Conservation (phyloP, 2,888 invertebrate genomes). For the Sialis lutaria region DNA sequence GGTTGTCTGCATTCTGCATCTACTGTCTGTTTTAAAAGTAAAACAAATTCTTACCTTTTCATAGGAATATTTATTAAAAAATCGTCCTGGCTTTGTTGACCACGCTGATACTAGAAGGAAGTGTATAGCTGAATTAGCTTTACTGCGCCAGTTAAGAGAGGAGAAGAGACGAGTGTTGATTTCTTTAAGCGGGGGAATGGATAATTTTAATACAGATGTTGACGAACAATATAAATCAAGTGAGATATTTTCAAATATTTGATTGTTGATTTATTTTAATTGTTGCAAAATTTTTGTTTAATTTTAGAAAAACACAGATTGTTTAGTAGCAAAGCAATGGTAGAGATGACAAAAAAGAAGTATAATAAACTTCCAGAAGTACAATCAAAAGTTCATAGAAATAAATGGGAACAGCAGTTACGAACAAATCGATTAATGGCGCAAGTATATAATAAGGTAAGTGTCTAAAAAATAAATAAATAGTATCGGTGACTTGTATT, state of each 20-base stretch:
- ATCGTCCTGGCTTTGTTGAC: constrained; percentile 51
- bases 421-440: constrained; percentile 58
- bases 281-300: not conserved
- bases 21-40: too few relatives aligned
- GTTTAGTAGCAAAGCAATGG: constrained; percentile 38
- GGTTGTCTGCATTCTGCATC: too few relatives aligned
- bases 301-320: constrained; percentile 27
- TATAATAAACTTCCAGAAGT: constrained; percentile 60
- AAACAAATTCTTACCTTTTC: constrained; percentile 19
- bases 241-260: too few relatives aligned
- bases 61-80: constrained; percentile 50
- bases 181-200: constrained; percentile 21
- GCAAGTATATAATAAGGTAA: constrained; percentile 57
- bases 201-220: constrained; percentile 10
- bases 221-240: too few relatives aligned
- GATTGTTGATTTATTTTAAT: not conserved
- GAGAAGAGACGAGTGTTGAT: constrained; percentile 26
- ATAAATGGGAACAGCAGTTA: constrained; percentile 32
- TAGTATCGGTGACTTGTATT: constrained; percentile 10
- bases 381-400: constrained; percentile 38
- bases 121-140: constrained; percentile 27
- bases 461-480: not conserved
- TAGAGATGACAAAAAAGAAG: constrained; percentile 36
- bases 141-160: constrained; percentile 26
- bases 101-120: constrained; percentile 34